Evolutionary conservation across 2,888 invertebrate species (phyloP), one percentile per base, ranked within the genome.

Genomic region (Brenthis ino): DNA sequence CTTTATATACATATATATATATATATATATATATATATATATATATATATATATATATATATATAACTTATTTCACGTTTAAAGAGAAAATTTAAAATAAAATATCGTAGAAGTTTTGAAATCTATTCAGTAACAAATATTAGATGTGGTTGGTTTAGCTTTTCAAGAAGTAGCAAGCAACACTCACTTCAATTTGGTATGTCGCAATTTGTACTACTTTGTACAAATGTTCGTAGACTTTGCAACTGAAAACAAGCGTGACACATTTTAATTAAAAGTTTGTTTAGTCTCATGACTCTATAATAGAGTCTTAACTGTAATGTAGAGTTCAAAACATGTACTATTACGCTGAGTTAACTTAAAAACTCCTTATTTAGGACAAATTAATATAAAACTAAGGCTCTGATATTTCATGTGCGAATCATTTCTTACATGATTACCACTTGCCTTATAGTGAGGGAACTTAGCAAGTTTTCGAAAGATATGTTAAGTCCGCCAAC

Each of bases 191-290:
- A 28, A 54, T 64, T 64, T 64, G 11, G 50, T 58, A 13, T 16
- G 37, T 33, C 16, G 57, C 54, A 64, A 54, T 48, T 50, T 54
- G 57, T 55, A n/a, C 28, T 51, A 33, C 48, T 48, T 50, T 28
- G 24, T 50, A 51, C 58, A 37, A 65, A n/a, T 54, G 55, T 55
- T 60, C 64, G 61, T 47, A 53, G 64, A 60, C 64, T 70, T 65
- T 70, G 64, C 13, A 65, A 67, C 60, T 64, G 51, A 58, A 70
- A 67, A 65, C 67, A 64, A 67, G 64, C 67, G 51, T 67, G 64
- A 67, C 67, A 61, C 64, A 67, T 70, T 67, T 66, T 70, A 67
- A 67, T 70, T 70, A 67, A 61, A 67, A 65, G 56, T 64, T 67
- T 56, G 33, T 24, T 61, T 20, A n/a, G 50, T 12, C 50, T 20